Evolutionary conservation across 2,797 vertebrate genomes (phyloP).

Genomic region (Syngnathus rostellatus): DNA sequence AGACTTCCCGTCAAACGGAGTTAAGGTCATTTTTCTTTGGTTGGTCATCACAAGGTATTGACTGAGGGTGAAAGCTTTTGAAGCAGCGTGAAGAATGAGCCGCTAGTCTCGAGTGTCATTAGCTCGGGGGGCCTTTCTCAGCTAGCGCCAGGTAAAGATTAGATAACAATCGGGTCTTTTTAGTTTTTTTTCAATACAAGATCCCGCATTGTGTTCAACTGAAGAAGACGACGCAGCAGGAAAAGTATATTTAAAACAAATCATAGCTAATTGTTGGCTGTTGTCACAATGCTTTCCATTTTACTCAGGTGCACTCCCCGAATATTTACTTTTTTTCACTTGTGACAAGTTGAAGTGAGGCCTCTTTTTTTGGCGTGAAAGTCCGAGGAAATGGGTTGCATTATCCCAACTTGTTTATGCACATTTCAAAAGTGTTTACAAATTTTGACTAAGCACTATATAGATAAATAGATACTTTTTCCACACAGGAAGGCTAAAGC

Average conservation of each 20-base stretch:
- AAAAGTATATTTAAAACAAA: constrained; percentile 10
- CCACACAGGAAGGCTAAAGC: too few relatives aligned
- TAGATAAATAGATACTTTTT: too few relatives aligned
- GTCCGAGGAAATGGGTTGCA: too few relatives aligned
- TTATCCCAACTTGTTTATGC: too few relatives aligned
- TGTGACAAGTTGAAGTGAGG: too few relatives aligned
- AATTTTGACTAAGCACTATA: too few relatives aligned
- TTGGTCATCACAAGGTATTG: constrained; percentile 57
- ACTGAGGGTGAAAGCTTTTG: constrained; percentile 61
- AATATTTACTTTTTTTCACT: background rate
- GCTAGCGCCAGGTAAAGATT: constrained; percentile 72
- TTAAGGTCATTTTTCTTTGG: constrained; percentile 43
- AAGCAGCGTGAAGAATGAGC: constrained; percentile 63
- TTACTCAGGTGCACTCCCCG: background rate
- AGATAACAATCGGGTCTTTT: constrained; percentile 74
- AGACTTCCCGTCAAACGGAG: constrained; percentile 52
- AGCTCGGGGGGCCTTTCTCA: constrained; percentile 67
- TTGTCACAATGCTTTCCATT: background rate
- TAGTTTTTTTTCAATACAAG: constrained; percentile 42
- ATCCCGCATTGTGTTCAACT: constrained; percentile 56
- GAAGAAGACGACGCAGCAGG: constrained; percentile 47
- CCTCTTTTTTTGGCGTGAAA: too few relatives aligned
- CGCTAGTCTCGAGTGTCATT: constrained; percentile 74
- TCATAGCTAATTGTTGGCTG: background rate
- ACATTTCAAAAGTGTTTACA: too few relatives aligned